These are phyloP conservation scores for Tethya wilhelma DNA, from an alignment of 37 sponge, comb jelly and placozoan genomes.

Conservation along the genomic window DNA sequence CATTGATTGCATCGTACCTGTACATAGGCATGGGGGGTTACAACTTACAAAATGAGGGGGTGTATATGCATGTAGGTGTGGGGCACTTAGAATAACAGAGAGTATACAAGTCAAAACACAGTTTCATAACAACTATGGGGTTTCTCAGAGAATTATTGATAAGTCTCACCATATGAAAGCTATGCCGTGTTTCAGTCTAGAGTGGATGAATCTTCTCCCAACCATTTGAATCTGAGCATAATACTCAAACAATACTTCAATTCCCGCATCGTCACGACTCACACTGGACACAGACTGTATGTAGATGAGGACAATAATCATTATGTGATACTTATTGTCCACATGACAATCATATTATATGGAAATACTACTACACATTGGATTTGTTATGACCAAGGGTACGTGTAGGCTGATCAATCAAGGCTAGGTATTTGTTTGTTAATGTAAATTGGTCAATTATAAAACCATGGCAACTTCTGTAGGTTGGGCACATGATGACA, in stretches of 20 bases:
- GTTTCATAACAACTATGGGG: neutral
- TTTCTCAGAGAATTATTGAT: neutral
- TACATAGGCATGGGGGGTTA: neutral
- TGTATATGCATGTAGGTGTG: neutral
- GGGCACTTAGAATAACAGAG: neutral
- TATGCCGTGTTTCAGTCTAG: conserved; percentile 15
- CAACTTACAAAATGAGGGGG: neutral
- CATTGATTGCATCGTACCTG: conserved; percentile 79
- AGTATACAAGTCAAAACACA: neutral
- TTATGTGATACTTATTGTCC: no score
- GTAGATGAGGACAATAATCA: neutral
- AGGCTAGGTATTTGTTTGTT: no score
- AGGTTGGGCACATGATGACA: no score
- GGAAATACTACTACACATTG: no score
- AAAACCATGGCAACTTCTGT: no score
- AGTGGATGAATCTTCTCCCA: conserved; percentile 51
- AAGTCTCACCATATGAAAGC: conserved; percentile 35
- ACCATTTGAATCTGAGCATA: conserved; percentile 50
- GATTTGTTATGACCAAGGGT: no score
- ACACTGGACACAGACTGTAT: conserved; percentile 15
- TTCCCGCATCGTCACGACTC: conserved; percentile 32
- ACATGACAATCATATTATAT: no score
- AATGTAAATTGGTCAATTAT: no score
- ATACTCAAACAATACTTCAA: conserved; percentile 41
- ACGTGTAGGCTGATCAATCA: no score